Conservation (phyloP, 2,113 vertebrate species). For the Himantopus leucocephalus region DNA sequence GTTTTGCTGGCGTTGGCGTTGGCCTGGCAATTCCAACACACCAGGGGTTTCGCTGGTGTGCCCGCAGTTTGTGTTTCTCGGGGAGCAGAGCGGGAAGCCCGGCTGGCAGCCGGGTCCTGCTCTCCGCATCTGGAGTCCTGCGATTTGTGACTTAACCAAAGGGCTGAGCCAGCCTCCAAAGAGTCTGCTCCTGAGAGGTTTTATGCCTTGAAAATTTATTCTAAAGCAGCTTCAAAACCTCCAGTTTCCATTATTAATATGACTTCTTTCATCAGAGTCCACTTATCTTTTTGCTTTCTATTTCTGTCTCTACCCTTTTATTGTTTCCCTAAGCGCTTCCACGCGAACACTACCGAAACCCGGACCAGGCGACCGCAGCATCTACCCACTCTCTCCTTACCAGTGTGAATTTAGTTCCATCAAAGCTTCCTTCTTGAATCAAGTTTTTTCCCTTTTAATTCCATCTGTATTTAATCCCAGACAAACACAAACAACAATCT, state of each 20-base stretch:
- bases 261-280: slow-evolving; percentile 21
- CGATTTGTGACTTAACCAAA: neutral
- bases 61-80: neutral
- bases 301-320: slow-evolving; percentile 2
- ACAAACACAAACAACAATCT: slow-evolving; percentile 61
- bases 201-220: neutral
- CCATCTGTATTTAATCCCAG: slow-evolving; percentile 67
- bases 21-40: neutral
- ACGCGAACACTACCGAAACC: neutral
- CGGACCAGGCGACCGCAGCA: neutral
- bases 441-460: neutral
- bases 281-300: slow-evolving; percentile 18
- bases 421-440: neutral
- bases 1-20: neutral
- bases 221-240: slow-evolving; percentile 31
- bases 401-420: neutral
- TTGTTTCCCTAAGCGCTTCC: neutral
- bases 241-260: slow-evolving; percentile 26
- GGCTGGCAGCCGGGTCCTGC: neutral
- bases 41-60: neutral
- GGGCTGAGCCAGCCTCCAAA: neutral
- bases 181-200: neutral
- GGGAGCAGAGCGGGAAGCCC: neutral
- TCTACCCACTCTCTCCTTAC: neutral
- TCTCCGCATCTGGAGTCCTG: neutral